Evolutionary conservation across 2,113 vertebrate species (phyloP), one percentile per base, ranked within the genome.

Genomic region (Nothocercus julius): DNA sequence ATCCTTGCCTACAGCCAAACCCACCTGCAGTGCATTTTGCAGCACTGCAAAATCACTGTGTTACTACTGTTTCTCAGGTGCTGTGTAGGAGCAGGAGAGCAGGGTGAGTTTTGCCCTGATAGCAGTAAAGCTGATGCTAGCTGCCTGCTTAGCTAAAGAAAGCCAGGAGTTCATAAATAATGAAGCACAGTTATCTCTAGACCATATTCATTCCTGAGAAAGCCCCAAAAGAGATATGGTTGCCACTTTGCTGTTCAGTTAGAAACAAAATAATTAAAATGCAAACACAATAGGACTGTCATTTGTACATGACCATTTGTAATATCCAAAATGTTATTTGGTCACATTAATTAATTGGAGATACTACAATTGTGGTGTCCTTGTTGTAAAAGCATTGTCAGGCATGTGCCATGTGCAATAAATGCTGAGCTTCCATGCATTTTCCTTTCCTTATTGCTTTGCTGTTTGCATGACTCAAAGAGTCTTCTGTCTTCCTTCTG

Each of bases 91-190:
- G 16, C 63, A 92, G 5, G 56, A 70, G 21, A 77, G 28, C 45
- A 85, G 58, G 61, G 24, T 76, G 93, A 64, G n/a, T 82, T 93
- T 84, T 92, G 16, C 30, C 89, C 69, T n/a, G 38, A 51, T 49
- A 49, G 64, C 42, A 53, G 10, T 82, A 88, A 84, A 76, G 90
- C 61, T 90, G 49, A 13, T 82, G 77, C 36, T 89, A 86, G 72
- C 62, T 72, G 53, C 69, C 40, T 82, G 20, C 74, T 90, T 92
- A 84, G 67, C 62, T 88, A 49, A 84, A 88, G 80, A 87, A 90
- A 92, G 62, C 53, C 28, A 72, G 25, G 51, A 40, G 38, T 84
- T 92, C 40, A 59, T 86, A 94, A 89, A 76, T 87, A 93, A 84
- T 75, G 20, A 79, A 96, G 38, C 5, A 54, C 8, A 74, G 14